phyloP scores from a whole-genome alignment of 2,113 vertebrate species.

The Lanius collurio region DNA sequence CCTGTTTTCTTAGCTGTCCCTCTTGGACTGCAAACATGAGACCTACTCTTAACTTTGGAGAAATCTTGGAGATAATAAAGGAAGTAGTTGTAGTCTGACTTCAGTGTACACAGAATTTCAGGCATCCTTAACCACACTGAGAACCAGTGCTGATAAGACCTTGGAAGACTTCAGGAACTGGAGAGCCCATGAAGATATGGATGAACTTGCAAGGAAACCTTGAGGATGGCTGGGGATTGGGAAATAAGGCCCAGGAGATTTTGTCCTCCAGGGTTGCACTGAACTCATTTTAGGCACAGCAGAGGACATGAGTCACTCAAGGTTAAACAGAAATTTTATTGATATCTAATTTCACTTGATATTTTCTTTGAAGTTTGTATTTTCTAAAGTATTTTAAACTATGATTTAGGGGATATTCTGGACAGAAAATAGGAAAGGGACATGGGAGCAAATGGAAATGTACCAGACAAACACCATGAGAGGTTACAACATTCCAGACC shows the following conservation, averaged over 20 bases:
- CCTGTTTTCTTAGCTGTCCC: neutral
- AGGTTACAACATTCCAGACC: constrained; percentile 14
- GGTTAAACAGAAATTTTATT: neutral
- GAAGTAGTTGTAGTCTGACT: neutral
- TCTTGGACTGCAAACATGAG: neutral
- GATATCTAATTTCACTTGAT: neutral
- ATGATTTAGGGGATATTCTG: neutral
- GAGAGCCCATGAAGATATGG: neutral
- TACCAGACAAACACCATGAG: neutral
- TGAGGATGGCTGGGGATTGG: neutral
- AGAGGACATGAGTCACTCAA: neutral
- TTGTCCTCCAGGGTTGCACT: neutral
- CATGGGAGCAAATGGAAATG: constrained; percentile 7
- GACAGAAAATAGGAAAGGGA: neutral
- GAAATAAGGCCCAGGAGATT: neutral
- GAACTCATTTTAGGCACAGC: neutral
- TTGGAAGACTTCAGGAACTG: neutral
- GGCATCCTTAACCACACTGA: neutral
- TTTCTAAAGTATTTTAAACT: neutral
- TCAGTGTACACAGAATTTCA: neutral
- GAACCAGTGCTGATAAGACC: neutral
- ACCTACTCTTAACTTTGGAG: neutral
- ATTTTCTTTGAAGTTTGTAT: neutral
- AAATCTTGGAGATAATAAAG: neutral
- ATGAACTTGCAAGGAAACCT: neutral